Percentiles rank a stretch among this genome's conserved stretches.
phyloP scores from a whole-genome alignment of 1,140 invertebrate species.

The Trichomalopsis sarcophagae region DNA sequence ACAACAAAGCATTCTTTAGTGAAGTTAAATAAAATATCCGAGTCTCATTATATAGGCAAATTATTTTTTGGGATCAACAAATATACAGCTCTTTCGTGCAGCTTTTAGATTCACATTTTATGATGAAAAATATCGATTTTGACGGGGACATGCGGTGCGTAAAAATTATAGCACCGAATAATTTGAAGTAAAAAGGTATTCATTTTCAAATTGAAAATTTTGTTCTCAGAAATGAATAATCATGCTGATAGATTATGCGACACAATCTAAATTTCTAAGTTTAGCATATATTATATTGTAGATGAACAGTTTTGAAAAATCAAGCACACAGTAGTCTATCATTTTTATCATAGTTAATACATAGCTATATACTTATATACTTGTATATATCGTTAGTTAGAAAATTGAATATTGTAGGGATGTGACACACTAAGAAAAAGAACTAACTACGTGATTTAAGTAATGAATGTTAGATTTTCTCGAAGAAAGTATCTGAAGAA shows the following conservation, averaged over 20 bases:
- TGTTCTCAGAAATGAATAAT: not conserved
- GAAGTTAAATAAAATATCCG: not conserved
- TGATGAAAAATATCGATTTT: not conserved
- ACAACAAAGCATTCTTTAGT: not conserved
- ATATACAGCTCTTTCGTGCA: not conserved
- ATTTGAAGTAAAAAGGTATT: not conserved
- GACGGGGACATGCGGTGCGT: not conserved
- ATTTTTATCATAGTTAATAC: not conserved
- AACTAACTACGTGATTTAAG: too few relatives aligned
- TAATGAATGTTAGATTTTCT: too few relatives aligned
- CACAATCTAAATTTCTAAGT: conserved; percentile 9
- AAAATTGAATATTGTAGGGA: not conserved
- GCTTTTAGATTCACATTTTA: not conserved
- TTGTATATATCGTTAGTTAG: not conserved
- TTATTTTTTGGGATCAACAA: not conserved
- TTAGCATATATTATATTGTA: not conserved
- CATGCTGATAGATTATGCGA: conserved; percentile 3
- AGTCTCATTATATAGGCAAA: not conserved
- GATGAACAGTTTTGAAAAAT: not conserved
- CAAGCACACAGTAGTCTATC: not conserved
- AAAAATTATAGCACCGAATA: not conserved
- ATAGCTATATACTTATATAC: conserved; percentile 1
- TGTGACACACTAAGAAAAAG: not conserved
- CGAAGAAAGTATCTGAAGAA: not conserved
- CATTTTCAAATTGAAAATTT: not conserved